Evolutionary conservation across 1,140 invertebrate species (phyloP).

Genomic region (Zaprionus inermis): DNA sequence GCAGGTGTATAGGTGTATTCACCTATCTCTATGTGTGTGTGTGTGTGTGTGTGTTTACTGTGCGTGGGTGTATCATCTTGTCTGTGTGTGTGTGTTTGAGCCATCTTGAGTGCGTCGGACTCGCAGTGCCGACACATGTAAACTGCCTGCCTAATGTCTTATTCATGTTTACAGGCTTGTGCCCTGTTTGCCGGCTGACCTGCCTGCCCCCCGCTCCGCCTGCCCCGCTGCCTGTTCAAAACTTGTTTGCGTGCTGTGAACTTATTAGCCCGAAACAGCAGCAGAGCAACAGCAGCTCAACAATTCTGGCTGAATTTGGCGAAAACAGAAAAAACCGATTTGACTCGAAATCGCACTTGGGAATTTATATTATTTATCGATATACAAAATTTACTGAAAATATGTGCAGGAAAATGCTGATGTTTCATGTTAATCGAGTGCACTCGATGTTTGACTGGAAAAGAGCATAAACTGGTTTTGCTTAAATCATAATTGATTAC

Average conservation of each 20-base stretch:
- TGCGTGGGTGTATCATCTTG: not conserved
- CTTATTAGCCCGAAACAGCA: constrained; percentile 56
- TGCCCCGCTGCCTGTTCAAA: constrained; percentile 39
- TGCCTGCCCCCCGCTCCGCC: not conserved
- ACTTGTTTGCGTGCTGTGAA: constrained; percentile 74
- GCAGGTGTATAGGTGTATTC: no score
- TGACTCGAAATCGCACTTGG: not conserved
- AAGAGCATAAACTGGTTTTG: not conserved
- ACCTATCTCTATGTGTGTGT: no score
- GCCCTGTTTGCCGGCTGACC: constrained; percentile 28
- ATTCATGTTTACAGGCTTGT: constrained; percentile 77
- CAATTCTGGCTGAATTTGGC: constrained; percentile 45
- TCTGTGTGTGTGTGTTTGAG: constrained; percentile 21
- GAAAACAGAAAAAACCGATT: not conserved
- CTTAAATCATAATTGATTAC: not conserved
- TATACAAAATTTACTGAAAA: no score
- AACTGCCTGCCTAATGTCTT: constrained; percentile 77
- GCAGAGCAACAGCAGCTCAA: not conserved
- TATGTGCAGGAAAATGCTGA: not conserved
- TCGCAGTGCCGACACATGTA: constrained; percentile 63
- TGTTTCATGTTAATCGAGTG: not conserved
- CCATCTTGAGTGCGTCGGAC: constrained; percentile 15
- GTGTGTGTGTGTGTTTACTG: not conserved
- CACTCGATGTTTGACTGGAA: not conserved
- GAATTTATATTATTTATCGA: not conserved